Percentiles rank a stretch among this genome's conserved stretches.
Evolutionary conservation across 2,797 vertebrate genomes (phyloP).

Genomic region (Nannoperca australis): DNA sequence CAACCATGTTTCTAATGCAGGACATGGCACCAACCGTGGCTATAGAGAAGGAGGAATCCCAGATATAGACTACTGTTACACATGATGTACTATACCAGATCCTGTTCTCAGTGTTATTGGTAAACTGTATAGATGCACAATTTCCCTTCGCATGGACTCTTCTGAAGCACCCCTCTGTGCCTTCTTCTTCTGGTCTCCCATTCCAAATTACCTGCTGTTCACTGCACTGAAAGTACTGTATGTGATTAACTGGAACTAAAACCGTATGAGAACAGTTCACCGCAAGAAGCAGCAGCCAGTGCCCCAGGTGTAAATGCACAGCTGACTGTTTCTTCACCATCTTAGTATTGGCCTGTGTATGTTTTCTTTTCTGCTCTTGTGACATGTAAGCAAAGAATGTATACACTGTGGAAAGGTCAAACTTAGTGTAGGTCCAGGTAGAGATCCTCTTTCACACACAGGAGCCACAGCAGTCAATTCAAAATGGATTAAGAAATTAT

Average conservation of each 20-base stretch:
- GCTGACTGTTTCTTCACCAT: conserved; percentile 79
- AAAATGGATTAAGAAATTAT: conserved; percentile 56
- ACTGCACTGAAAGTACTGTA: conserved; percentile 75
- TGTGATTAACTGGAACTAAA: conserved; percentile 80
- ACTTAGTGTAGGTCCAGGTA: conserved; percentile 42
- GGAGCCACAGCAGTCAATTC: conserved; percentile 61
- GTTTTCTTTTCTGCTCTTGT: conserved; percentile 79
- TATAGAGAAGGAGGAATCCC: conserved; percentile 94
- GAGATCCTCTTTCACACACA: conserved; percentile 59
- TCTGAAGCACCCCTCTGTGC: conserved; percentile 88
- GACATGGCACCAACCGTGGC: conserved; percentile 92
- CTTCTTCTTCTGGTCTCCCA: conserved; percentile 88
- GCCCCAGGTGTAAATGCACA: conserved; percentile 82
- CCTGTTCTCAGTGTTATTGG: conserved; percentile 77
- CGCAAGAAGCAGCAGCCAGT: conserved; percentile 75
- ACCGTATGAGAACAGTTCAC: conserved; percentile 74
- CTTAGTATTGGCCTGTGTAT: conserved; percentile 82
- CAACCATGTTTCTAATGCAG: conserved; percentile 87
- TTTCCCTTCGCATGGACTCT: conserved; percentile 85
- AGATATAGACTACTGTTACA: conserved; percentile 94
- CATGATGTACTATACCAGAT: conserved; percentile 88
- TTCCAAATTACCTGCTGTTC: conserved; percentile 86
- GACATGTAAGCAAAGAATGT: conserved; percentile 81
- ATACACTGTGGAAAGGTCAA: conserved; percentile 76
- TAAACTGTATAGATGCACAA: conserved; percentile 88